Evolutionary conservation across 2,797 vertebrate genomes (phyloP).

Genomic region (Dendrocincla fuliginosa): DNA sequence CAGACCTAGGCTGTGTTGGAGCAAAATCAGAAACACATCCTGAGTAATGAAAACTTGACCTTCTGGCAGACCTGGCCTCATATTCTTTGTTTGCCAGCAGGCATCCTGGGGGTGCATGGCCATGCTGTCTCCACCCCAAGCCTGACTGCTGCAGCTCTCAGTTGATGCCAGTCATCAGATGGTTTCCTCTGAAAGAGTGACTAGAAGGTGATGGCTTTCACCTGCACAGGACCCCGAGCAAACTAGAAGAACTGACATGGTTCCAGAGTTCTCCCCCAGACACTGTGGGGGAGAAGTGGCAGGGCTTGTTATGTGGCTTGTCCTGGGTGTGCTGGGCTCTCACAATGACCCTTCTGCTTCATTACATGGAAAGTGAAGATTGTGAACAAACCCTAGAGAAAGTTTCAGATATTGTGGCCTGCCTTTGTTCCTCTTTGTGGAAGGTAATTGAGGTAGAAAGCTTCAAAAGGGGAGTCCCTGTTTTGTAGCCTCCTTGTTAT

Average conservation of each 20-base stretch:
- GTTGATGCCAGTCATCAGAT: background rate
- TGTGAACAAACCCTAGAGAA: background rate
- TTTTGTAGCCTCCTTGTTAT: background rate
- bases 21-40: background rate
- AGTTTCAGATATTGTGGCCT: background rate
- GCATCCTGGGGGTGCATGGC: background rate
- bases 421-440: background rate
- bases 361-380: background rate
- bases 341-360: background rate
- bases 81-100: background rate
- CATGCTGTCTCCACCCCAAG: no score
- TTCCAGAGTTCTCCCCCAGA: background rate
- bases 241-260: background rate
- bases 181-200: background rate
- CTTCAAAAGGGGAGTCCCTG: background rate
- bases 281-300: background rate
- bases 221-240: background rate
- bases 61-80: background rate
- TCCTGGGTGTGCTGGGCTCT: background rate
- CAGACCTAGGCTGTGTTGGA: background rate
- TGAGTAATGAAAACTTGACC: background rate
- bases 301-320: background rate
- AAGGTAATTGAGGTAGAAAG: background rate
- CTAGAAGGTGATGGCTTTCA: background rate
- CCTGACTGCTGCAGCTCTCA: background rate